Conservation (phyloP, 1,140 invertebrate genomes). For the Aporrectodea caliginosa region DNA sequence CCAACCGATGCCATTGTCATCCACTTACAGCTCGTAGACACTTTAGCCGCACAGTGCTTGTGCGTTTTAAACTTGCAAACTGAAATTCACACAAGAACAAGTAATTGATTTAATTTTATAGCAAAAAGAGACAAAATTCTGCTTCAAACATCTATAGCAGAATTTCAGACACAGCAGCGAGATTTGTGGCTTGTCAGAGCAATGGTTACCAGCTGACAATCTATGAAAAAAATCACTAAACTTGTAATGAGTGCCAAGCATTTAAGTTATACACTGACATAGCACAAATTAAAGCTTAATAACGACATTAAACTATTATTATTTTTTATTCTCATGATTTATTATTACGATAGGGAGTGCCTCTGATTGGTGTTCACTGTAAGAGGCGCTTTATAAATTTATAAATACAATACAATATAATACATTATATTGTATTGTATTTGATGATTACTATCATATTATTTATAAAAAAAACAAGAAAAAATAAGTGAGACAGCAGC, state of each 20-base stretch:
- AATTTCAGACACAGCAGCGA: neutral
- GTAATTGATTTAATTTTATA: conserved; percentile 17
- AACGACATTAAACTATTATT: too few relatives aligned
- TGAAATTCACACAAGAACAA: too few relatives aligned
- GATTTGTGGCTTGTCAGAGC: neutral
- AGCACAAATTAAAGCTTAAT: too few relatives aligned
- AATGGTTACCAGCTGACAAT: neutral
- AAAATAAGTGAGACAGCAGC: too few relatives aligned
- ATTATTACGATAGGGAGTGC: too few relatives aligned
- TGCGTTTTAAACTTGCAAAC: conserved; percentile 96
- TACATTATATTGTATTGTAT: too few relatives aligned
- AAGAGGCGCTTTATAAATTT: too few relatives aligned
- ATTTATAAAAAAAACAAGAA: too few relatives aligned
- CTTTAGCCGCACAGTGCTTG: conserved; percentile 84
- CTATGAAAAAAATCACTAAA: neutral
- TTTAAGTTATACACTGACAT: neutral
- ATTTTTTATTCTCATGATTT: too few relatives aligned
- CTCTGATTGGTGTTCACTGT: too few relatives aligned
- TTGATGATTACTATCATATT: too few relatives aligned
- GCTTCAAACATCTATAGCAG: neutral
- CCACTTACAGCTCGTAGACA: conserved; percentile 94
- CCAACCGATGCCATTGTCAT: conserved; percentile 87
- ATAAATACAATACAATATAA: too few relatives aligned
- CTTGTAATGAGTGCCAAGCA: neutral
- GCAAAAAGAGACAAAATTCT: neutral